Conservation (phyloP, 2,797 vertebrate genomes). For the Lerista edwardsae region DNA sequence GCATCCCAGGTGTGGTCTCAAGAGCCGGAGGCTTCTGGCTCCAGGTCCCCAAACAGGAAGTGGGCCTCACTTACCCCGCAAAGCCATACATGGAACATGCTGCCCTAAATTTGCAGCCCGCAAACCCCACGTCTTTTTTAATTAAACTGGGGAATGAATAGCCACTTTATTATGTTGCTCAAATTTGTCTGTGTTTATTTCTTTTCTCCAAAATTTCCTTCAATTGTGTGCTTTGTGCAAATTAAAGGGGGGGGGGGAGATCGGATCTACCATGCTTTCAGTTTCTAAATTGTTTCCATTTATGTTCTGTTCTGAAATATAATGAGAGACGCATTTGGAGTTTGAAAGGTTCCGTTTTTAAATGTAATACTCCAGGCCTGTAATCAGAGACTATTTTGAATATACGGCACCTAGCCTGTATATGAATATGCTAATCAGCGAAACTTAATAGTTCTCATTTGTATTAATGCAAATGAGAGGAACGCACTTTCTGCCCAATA, state of each 20-base stretch:
- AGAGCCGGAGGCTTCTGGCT: neutral
- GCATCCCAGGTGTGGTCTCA: too few relatives aligned
- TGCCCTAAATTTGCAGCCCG: neutral
- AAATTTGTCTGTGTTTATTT: neutral
- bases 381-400: conserved; percentile 77
- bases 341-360: conserved; percentile 60
- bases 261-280: conserved; percentile 2
- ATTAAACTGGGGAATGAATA: conserved; percentile 16
- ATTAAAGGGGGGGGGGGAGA: neutral
- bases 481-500: conserved; percentile 77
- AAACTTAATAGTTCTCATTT: conserved; percentile 79
- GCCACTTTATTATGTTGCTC: conserved; percentile 8
- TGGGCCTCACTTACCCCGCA: neutral
- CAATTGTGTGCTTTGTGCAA: conserved; percentile 2
- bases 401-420: conserved; percentile 70
- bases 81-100: neutral
- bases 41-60: neutral
- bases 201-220: conserved; percentile 16
- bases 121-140: conserved; percentile 10
- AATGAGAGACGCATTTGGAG: conserved; percentile 31
- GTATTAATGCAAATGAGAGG: conserved; percentile 80
- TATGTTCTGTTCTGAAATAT: conserved; percentile 3
- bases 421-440: conserved; percentile 80
- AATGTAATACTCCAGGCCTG: conserved; percentile 57
- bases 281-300: conserved; percentile 33